phyloP scores from a whole-genome alignment of 2,113 vertebrate genomes.

The Melierax canorus region DNA sequence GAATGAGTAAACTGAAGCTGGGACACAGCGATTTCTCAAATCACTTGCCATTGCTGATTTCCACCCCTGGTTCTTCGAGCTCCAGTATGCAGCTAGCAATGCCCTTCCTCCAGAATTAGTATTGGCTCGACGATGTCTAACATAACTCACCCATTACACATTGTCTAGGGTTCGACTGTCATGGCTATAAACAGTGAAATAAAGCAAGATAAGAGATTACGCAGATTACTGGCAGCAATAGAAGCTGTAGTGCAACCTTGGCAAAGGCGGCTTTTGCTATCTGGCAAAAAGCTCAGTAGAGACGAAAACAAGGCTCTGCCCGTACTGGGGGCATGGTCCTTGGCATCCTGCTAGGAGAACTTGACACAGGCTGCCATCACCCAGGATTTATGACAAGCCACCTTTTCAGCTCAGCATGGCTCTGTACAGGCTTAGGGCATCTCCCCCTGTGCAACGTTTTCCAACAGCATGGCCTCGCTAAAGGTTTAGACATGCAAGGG shows the following conservation, averaged over 20 bases:
- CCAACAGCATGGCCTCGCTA: background rate
- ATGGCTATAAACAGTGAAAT: conserved; percentile 4
- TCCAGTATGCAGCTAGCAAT: background rate
- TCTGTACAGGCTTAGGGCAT: background rate
- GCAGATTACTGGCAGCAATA: conserved; percentile 24
- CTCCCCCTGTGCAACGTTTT: fast-evolving
- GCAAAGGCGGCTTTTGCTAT: conserved; percentile 35
- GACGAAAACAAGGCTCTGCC: conserved; percentile 11
- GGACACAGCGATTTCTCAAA: background rate
- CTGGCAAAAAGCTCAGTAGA: conserved; percentile 11
- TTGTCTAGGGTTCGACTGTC: conserved; percentile 18
- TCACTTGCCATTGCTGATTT: background rate
- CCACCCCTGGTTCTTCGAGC: background rate
- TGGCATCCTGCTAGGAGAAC: background rate
- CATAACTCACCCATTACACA: conserved; percentile 58
- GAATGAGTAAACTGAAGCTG: background rate
- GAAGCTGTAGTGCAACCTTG: conserved; percentile 34
- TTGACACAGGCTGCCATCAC: background rate
- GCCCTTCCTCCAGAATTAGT: background rate
- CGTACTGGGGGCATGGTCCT: background rate
- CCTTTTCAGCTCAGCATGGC: background rate
- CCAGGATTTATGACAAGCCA: background rate
- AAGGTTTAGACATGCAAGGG: background rate
- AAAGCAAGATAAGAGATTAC: conserved; percentile 37
- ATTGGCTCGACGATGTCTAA: background rate